Percentiles rank a stretch among this genome's conserved stretches.
Evolutionary conservation across 2,888 invertebrate species (phyloP).

Genomic region (Chaetoderma sp.): DNA sequence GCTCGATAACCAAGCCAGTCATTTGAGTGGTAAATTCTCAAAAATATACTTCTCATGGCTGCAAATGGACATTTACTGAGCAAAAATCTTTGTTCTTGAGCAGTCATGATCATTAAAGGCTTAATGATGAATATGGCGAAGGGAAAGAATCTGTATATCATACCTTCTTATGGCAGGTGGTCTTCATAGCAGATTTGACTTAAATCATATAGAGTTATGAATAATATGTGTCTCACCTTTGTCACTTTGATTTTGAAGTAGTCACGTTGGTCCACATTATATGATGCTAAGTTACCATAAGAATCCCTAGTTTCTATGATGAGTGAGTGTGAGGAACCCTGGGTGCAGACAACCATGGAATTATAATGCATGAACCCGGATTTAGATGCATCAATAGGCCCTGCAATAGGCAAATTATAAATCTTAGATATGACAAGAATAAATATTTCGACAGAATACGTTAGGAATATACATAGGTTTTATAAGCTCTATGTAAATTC

Average conservation of each 20-base stretch:
- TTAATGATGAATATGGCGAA: neutral
- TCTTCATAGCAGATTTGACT: neutral
- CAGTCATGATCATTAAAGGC: neutral
- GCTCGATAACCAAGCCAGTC: too few species aligned
- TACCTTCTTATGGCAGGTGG: too few species aligned
- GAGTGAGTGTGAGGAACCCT: constrained; percentile 81
- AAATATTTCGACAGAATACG: too few species aligned
- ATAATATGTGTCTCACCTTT: constrained; percentile 45
- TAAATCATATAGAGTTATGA: neutral
- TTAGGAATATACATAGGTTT: too few species aligned
- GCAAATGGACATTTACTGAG: too few species aligned
- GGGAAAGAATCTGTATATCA: neutral
- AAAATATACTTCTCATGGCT: too few species aligned
- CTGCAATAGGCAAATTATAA: too few species aligned
- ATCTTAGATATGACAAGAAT: too few species aligned
- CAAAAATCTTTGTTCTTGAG: neutral
- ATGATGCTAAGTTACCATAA: constrained; percentile 84
- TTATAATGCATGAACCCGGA: constrained; percentile 86
- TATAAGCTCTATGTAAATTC: too few species aligned
- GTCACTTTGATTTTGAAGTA: constrained; percentile 62
- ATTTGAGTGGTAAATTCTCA: too few species aligned
- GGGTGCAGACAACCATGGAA: constrained; percentile 86
- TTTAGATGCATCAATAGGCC: constrained; percentile 84
- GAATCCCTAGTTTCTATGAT: constrained; percentile 92
- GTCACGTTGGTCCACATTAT: constrained; percentile 56